Evolutionary conservation across 2,888 invertebrate genomes (phyloP).

Genomic region (Dasysyrphus albostriatus): DNA sequence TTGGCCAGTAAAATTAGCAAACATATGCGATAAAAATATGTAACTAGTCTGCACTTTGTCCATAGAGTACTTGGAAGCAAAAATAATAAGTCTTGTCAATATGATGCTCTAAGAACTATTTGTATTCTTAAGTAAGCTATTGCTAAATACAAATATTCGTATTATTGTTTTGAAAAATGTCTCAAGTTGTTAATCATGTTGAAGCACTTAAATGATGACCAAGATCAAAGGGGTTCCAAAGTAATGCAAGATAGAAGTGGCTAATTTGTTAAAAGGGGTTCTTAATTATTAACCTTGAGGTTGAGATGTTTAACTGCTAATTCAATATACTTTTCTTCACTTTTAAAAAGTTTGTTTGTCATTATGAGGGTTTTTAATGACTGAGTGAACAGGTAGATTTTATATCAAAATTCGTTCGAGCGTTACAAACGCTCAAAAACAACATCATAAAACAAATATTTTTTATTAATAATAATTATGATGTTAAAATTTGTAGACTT

Average conservation of each 20-base stretch:
- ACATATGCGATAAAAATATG: neutral
- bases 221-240: neutral
- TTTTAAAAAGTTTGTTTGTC: no score
- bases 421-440: neutral
- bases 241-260: neutral
- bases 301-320: conserved; percentile 1
- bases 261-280: neutral
- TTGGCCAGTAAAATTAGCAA: neutral
- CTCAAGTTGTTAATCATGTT: neutral
- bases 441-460: neutral
- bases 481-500: neutral
- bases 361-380: no score
- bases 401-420: neutral
- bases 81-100: neutral
- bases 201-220: neutral
- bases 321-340: no score
- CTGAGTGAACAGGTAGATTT: neutral
- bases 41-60: neutral
- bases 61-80: neutral
- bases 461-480: neutral
- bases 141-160: neutral
- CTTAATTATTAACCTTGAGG: neutral
- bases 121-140: neutral
- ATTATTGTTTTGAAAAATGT: neutral
- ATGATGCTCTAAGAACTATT: neutral